Conservation (phyloP, 2,113 vertebrate species). For the Lasiurus cinereus region DNA sequence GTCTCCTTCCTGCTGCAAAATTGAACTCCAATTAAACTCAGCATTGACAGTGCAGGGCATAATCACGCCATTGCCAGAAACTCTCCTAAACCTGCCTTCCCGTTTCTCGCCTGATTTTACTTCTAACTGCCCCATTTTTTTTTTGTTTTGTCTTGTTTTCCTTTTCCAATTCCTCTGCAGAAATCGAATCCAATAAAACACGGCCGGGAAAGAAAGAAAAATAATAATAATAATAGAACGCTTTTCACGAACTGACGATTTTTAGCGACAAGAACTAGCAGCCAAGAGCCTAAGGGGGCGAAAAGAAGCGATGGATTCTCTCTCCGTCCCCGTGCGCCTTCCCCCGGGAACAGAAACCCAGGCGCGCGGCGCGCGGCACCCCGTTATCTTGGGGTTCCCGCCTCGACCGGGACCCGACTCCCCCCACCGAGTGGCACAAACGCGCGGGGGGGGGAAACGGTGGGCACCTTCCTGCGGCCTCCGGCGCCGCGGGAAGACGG, state of each 20-base stretch:
- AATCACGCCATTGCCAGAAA: background rate
- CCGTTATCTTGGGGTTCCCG: background rate
- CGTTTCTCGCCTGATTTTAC: background rate
- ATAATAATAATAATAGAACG: background rate
- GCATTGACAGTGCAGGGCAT: background rate
- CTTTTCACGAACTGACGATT: background rate
- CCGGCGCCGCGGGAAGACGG: background rate
- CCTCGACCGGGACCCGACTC: too few species aligned
- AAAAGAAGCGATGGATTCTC: background rate
- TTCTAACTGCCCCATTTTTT: background rate
- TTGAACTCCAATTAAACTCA: background rate
- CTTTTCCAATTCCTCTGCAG: background rate
- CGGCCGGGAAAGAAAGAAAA: background rate
- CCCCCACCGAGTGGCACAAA: background rate
- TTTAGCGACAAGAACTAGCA: background rate
- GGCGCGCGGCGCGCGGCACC: background rate
- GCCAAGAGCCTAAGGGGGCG: background rate
- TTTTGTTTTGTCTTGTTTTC: too few species aligned
- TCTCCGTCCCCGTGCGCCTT: background rate
- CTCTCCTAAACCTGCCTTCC: background rate
- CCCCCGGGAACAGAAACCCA: background rate
- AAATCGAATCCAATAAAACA: constrained; percentile 21
- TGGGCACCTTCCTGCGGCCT: background rate
- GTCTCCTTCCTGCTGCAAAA: background rate
- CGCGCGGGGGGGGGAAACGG: background rate